phyloP scores from a whole-genome alignment of 2,888 invertebrate genomes.

The Drosophila suboccidentalis region DNA sequence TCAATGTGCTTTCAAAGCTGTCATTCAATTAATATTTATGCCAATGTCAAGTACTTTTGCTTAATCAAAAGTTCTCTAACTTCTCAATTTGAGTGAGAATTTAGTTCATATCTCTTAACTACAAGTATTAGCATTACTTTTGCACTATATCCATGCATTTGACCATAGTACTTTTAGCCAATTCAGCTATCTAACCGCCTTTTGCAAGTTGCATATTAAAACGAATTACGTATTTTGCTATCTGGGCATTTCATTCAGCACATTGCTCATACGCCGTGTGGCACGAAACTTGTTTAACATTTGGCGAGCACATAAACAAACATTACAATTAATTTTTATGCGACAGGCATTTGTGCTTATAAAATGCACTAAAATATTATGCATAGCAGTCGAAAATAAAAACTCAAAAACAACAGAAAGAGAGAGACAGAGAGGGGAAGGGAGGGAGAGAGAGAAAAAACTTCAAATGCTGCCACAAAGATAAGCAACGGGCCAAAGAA shows the following conservation, averaged over 20 bases:
- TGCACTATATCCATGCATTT: constrained; percentile 20
- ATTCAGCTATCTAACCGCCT: constrained; percentile 25
- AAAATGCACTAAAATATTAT: constrained; percentile 75
- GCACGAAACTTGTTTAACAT: constrained; percentile 58
- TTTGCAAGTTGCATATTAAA: constrained; percentile 43
- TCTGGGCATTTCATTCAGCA: constrained; percentile 13
- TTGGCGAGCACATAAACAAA: constrained; percentile 77
- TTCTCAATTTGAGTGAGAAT: neutral
- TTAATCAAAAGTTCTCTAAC: neutral
- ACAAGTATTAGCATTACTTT: constrained; percentile 3
- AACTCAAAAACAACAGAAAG: neutral
- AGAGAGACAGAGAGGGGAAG: neutral
- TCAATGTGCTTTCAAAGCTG: constrained; percentile 11
- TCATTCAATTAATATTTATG: constrained; percentile 11
- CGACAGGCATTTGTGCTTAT: constrained; percentile 80
- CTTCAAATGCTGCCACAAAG: constrained; percentile 45
- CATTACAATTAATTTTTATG: constrained; percentile 81
- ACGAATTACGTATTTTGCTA: constrained; percentile 26
- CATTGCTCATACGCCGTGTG: constrained; percentile 55
- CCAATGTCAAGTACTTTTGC: neutral
- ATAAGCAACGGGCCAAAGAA: constrained; percentile 51
- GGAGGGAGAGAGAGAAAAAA: constrained; percentile 8
- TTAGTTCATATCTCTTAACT: constrained; percentile 27
- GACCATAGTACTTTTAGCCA: constrained; percentile 1
- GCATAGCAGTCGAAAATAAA: constrained; percentile 38